A percentile compares a stretch with the other conserved stretches of the same genome.
These are phyloP conservation scores for Rhinella marina DNA, from an alignment of 2,797 vertebrate species.

Conservation along the genomic window DNA sequence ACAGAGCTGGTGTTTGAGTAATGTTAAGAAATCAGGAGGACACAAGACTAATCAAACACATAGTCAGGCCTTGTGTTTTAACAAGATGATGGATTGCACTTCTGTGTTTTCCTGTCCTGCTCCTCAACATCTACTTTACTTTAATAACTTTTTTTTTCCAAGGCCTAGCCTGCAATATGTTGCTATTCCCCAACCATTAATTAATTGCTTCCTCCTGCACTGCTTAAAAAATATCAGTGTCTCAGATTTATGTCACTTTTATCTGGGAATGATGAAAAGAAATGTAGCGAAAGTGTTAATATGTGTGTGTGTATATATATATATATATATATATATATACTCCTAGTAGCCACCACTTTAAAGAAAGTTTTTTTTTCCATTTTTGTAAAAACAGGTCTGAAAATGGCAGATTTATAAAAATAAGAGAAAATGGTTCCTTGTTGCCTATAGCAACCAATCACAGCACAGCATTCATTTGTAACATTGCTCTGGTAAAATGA, in stretches of 20 bases:
- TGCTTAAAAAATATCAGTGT: background rate
- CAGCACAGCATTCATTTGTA: too few species aligned
- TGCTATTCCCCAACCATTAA: conserved; percentile 42
- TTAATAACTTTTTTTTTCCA: conserved; percentile 55
- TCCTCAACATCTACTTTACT: conserved; percentile 53
- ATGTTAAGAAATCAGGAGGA: conserved; percentile 77
- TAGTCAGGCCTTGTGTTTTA: conserved; percentile 71
- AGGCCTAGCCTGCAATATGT: conserved; percentile 21
- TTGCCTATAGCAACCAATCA: too few species aligned
- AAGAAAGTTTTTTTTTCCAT: too few species aligned
- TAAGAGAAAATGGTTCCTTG: too few species aligned
- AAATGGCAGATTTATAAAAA: too few species aligned
- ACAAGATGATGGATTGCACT: conserved; percentile 75
- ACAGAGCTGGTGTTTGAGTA: conserved; percentile 77
- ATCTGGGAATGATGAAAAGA: background rate
- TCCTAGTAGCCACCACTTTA: too few species aligned
- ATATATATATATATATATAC: too few species aligned
- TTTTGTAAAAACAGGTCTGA: too few species aligned
- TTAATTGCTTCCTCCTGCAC: conserved; percentile 40
- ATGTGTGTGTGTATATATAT: too few species aligned
- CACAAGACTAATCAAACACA: conserved; percentile 77
- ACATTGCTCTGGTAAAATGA: too few species aligned
- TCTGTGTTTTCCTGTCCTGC: conserved; percentile 57
- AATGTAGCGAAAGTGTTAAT: too few species aligned
- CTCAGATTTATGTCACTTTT: background rate